These are phyloP conservation scores for Sepiola atlantica DNA, from an alignment of 2,888 invertebrate genomes.

Conservation along the genomic window DNA sequence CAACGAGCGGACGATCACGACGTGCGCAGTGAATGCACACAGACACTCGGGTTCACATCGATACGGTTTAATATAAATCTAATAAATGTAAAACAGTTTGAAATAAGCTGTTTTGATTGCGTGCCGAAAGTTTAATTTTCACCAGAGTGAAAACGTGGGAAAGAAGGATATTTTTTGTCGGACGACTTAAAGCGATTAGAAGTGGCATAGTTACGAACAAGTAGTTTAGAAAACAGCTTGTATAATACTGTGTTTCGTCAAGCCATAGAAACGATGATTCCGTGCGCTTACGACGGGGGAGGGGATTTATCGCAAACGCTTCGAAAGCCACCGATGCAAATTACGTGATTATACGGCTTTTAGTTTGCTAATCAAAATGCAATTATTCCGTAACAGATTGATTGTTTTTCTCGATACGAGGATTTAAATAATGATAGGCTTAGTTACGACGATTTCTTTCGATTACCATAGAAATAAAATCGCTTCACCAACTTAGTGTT, in stretches of 20 bases:
- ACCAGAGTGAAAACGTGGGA: neutral
- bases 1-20: too few species aligned
- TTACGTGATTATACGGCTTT: neutral
- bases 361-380: neutral
- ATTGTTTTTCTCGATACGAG: neutral
- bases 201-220: neutral
- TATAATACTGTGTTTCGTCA: neutral
- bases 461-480: too few species aligned
- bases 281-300: too few species aligned
- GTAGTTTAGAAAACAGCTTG: neutral
- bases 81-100: neutral
- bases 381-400: neutral
- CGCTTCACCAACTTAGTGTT: too few species aligned
- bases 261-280: neutral
- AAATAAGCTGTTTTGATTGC: neutral
- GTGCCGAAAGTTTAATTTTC: neutral
- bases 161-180: neutral
- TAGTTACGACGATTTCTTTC: neutral
- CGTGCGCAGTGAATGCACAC: too few species aligned
- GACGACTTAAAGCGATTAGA: neutral
- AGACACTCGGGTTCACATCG: too few species aligned
- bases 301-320: too few species aligned
- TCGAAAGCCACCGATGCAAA: too few species aligned
- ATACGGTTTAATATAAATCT: too few species aligned
- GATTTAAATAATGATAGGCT: neutral